Evolutionary conservation across 2,797 vertebrate species (phyloP).

Genomic region (Euthynnus affinis): DNA sequence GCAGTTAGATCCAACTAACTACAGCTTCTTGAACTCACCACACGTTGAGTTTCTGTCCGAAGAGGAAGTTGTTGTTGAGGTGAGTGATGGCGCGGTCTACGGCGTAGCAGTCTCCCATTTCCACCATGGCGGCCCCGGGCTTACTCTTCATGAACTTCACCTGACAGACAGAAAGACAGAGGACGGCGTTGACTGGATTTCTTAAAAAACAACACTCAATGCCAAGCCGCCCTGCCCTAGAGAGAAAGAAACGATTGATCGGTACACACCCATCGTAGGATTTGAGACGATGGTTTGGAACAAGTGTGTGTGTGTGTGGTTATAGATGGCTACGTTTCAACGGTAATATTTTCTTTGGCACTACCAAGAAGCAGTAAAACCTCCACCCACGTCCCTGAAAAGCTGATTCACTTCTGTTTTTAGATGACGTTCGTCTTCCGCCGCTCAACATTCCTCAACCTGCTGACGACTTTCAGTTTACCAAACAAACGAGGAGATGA

Average conservation of each 20-base stretch:
- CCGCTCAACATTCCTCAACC: neutral
- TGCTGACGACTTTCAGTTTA: too few relatives aligned
- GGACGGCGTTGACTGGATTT: too few relatives aligned
- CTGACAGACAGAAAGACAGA: constrained; percentile 64
- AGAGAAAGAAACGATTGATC: neutral
- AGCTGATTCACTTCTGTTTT: too few relatives aligned
- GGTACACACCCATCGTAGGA: accelerated
- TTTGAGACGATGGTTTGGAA: neutral
- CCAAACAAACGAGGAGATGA: too few relatives aligned
- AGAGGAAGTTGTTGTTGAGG: constrained; percentile 97
- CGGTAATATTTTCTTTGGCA: neutral
- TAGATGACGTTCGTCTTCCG: too few relatives aligned
- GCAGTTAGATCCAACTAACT: too few relatives aligned
- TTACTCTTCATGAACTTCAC: constrained; percentile 99
- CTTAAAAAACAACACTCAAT: accelerated
- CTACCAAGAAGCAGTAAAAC: neutral
- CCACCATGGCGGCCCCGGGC: constrained; percentile 96
- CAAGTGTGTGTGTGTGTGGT: neutral
- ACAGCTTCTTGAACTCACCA: constrained; percentile 92
- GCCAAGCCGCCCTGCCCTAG: too few relatives aligned
- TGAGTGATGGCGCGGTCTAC: constrained; percentile 95
- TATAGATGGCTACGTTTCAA: neutral
- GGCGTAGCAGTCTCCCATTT: constrained; percentile 96
- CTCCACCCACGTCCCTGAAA: neutral
- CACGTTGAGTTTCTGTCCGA: constrained; percentile 94